phyloP scores from a whole-genome alignment of 2,113 vertebrate genomes.

The Apaloderma vittatum region DNA sequence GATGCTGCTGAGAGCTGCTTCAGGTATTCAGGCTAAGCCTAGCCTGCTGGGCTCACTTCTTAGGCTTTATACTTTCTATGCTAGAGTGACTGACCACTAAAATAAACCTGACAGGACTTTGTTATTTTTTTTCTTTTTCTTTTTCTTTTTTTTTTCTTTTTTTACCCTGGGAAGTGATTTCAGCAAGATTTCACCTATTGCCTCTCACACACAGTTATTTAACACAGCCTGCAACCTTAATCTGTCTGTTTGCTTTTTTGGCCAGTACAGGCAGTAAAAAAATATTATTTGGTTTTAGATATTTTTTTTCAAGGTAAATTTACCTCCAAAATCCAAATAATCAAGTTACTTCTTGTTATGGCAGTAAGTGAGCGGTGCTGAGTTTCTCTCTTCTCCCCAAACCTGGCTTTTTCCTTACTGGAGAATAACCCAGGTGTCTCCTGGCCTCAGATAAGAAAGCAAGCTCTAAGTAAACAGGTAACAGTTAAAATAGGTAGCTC shows the following conservation, averaged over 20 bases:
- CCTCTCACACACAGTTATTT: background rate
- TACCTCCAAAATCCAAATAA: background rate
- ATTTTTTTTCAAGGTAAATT: background rate
- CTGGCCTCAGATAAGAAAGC: background rate
- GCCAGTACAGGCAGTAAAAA: background rate
- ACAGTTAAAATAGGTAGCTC: background rate
- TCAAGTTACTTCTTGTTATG: background rate
- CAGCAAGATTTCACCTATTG: background rate
- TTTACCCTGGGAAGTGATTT: background rate
- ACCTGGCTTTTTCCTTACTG: background rate
- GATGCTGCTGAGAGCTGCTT: conserved; percentile 10
- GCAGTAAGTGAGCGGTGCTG: accelerated
- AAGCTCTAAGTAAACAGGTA: background rate
- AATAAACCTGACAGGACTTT: background rate
- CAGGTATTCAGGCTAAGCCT: background rate
- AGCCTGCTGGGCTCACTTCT: background rate
- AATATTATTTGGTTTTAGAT: background rate
- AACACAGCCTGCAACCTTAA: background rate
- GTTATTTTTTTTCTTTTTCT: background rate
- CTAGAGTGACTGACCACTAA: background rate
- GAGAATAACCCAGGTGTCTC: background rate
- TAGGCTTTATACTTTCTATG: background rate
- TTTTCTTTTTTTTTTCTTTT: background rate
- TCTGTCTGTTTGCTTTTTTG: background rate
- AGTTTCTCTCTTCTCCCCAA: background rate